Evolutionary conservation across 1,140 invertebrate species (phyloP), one percentile per base, ranked within the genome.

Genomic region (Propsilocerus akamusi): DNA sequence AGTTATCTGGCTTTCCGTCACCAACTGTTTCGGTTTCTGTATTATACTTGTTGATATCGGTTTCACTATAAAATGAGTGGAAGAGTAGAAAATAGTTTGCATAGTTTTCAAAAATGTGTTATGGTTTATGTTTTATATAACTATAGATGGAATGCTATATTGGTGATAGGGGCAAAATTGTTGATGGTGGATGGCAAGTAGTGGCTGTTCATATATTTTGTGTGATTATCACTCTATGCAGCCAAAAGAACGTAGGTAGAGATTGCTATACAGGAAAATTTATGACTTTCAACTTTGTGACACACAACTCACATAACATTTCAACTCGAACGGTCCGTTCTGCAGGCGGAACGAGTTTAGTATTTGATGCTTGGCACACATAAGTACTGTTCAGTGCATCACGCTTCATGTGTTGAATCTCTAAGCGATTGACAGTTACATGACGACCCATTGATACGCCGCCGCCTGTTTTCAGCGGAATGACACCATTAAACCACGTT

Each of bases 281-380:
- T 41, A 22, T 41, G n/a, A 41, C 20, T 41, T 17, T 17, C 48
- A 49, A 46, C 11, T 25, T 34, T 48, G 28, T 30, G 49, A 52
- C 58, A 81, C n/a, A n/a, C n/a, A n/a, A n/a, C 81, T 81, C 65
- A 88, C 85, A 67, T 58, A 84, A 75, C 68, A 89, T 74, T 64
- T 87, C 83, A 57, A 87, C 69, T 55, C 83, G 68, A 54, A 85
- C 79, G 50, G 76, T 80, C 60, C 81, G 81, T 62, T 86, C 83
- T 46, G 79, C 71, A 0, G 86, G 83, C 55, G 79, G 75, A 59
- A 83, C 84, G 24, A 89, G 75, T 57, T 88, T 83, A 14, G 86
- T 89, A 62, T 91, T 92, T 47, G 77, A 79, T 0, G 86, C 87
- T 60, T 81, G 79, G 63, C 88, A 91, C 63, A 83, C 87, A 67